phyloP scores from a whole-genome alignment of 2,888 invertebrate species.

The Campoplex capitator region DNA sequence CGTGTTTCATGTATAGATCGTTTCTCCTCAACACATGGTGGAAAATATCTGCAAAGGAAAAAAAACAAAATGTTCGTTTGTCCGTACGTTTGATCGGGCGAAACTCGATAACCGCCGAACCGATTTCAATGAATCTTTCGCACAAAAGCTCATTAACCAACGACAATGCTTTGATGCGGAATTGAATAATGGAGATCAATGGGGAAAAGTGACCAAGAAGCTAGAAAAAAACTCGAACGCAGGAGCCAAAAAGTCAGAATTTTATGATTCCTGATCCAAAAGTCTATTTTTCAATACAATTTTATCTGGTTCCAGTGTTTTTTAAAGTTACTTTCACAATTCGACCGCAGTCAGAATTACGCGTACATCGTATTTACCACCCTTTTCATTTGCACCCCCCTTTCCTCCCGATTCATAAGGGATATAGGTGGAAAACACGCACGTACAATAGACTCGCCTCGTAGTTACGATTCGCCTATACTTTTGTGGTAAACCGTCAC shows the following conservation, averaged over 20 bases:
- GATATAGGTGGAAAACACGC: neutral
- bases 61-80: neutral
- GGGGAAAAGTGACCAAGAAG: no score
- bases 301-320: neutral
- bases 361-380: neutral
- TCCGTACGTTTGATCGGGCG: neutral
- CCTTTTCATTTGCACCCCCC: neutral
- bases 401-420: slow-evolving; percentile 26
- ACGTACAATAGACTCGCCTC: neutral
- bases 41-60: neutral
- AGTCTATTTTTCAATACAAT: neutral
- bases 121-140: slow-evolving; percentile 1
- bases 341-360: neutral
- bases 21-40: neutral
- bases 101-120: neutral
- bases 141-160: neutral
- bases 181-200: no score
- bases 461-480: slow-evolving; percentile 10
- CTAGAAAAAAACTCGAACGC: no score
- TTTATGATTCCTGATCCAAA: no score
- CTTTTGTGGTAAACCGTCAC: slow-evolving; percentile 42
- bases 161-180: neutral
- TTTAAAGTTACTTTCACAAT: neutral
- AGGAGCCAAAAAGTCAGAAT: no score
- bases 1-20: no score